Percentiles rank a stretch among this genome's conserved stretches.
phyloP scores from a whole-genome alignment of 2,797 vertebrate species.

The Mormyrops attenuatus region DNA sequence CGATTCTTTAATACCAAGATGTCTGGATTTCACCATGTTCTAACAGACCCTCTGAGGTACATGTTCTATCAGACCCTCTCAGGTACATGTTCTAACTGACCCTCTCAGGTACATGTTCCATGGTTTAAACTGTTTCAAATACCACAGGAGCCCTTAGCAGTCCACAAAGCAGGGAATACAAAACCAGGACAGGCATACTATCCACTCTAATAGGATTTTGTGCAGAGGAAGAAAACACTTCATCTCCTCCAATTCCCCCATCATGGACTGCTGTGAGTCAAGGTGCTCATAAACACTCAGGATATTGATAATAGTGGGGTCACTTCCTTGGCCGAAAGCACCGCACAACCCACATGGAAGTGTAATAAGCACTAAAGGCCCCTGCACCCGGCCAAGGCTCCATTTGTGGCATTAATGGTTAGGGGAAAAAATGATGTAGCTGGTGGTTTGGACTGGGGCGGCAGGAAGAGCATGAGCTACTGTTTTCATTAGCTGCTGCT shows the following conservation, averaged over 20 bases:
- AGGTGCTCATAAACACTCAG: not conserved
- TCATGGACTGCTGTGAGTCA: not conserved
- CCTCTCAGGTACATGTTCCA: not conserved
- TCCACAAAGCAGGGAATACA: not conserved
- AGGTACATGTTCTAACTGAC: not conserved
- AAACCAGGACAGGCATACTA: not conserved
- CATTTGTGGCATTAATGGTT: slow-evolving; percentile 81
- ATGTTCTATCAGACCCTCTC: too few relatives aligned
- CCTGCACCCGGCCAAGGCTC: slow-evolving; percentile 75
- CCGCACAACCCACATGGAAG: not conserved
- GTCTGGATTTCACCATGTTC: not conserved
- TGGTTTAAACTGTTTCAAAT: not conserved
- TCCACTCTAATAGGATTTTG: not conserved
- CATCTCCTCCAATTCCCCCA: not conserved
- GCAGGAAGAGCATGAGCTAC: slow-evolving; percentile 71
- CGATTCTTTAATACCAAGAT: not conserved
- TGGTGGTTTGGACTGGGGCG: slow-evolving; percentile 80
- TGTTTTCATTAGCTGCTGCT: slow-evolving; percentile 95
- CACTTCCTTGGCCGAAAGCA: not conserved
- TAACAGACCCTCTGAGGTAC: not conserved
- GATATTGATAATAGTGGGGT: not conserved
- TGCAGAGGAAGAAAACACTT: not conserved
- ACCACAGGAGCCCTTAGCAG: not conserved
- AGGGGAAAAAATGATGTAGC: slow-evolving; percentile 95
- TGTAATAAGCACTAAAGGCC: not conserved